phyloP scores from a whole-genome alignment of 2,888 invertebrate species.

The Beris chalybata region DNA sequence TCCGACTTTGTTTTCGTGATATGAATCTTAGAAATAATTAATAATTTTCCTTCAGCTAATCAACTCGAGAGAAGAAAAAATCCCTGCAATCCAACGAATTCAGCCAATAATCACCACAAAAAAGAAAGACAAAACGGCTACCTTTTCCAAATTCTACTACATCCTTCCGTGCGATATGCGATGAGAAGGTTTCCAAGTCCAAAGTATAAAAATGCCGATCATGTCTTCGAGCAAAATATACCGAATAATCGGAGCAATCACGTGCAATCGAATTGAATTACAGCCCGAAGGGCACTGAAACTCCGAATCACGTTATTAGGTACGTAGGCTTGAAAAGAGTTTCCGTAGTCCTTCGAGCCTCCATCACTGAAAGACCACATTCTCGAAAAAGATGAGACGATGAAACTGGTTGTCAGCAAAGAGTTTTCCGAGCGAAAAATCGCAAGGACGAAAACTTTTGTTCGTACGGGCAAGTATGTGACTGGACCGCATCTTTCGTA shows the following conservation, averaged over 20 bases:
- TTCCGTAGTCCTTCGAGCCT: not conserved
- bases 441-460: too few relatives aligned
- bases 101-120: not conserved
- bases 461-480: too few relatives aligned
- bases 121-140: not conserved
- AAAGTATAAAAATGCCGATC: constrained; percentile 34
- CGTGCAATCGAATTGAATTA: constrained; percentile 34
- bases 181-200: too few relatives aligned
- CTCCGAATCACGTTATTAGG: constrained; percentile 4
- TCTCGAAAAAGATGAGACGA: too few relatives aligned
- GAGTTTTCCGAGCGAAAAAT: too few relatives aligned
- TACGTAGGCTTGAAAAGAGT: not conserved
- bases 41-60: too few relatives aligned
- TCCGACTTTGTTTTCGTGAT: too few relatives aligned
- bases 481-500: not conserved
- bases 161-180: not conserved
- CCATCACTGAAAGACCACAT: too few relatives aligned
- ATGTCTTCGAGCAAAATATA: constrained; percentile 33
- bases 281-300: constrained; percentile 28
- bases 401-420: too few relatives aligned
- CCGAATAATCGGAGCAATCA: constrained; percentile 36
- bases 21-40: too few relatives aligned
- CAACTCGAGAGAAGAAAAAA: too few relatives aligned
- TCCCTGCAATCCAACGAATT: not conserved
- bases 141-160: not conserved